Evolutionary conservation across 2,113 vertebrate species (phyloP).

Genomic region (Bambusicola thoracicus): DNA sequence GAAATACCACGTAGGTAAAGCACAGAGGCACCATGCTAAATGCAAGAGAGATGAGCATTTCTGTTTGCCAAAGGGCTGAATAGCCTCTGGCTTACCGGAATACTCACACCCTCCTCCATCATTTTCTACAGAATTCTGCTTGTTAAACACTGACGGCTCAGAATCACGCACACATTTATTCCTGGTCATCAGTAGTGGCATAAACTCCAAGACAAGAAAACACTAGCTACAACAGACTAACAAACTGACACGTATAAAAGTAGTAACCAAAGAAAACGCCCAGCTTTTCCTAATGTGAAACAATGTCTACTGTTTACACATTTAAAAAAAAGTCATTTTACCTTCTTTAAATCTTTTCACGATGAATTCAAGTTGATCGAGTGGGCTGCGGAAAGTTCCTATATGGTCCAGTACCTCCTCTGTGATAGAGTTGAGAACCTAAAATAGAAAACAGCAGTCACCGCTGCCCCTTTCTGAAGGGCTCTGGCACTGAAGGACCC

Average conservation of each 20-base stretch:
- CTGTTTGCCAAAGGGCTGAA: neutral
- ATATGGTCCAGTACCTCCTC: constrained; percentile 85
- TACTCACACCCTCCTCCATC: neutral
- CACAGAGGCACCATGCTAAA: neutral
- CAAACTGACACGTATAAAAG: neutral
- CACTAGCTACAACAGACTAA: neutral
- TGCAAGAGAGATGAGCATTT: neutral
- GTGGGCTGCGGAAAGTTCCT: constrained; percentile 87
- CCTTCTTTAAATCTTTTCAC: constrained; percentile 86
- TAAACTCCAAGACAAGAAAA: neutral
- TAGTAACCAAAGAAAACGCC: neutral
- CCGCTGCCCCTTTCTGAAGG: neutral
- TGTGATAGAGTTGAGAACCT: constrained; percentile 93
- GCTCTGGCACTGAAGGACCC: neutral
- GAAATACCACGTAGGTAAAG: neutral
- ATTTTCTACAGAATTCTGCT: neutral
- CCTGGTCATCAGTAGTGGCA: neutral
- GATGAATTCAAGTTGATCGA: constrained; percentile 92
- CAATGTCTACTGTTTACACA: neutral
- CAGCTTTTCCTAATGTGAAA: neutral
- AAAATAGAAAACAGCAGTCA: constrained; percentile 26
- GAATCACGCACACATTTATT: neutral
- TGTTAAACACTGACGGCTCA: neutral
- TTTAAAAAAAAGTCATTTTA: constrained; percentile 54
- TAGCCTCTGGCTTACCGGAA: neutral